These are phyloP conservation scores for Acyrthosiphon pisum DNA, from an alignment of 1,140 invertebrate genomes.

Conservation along the genomic window DNA sequence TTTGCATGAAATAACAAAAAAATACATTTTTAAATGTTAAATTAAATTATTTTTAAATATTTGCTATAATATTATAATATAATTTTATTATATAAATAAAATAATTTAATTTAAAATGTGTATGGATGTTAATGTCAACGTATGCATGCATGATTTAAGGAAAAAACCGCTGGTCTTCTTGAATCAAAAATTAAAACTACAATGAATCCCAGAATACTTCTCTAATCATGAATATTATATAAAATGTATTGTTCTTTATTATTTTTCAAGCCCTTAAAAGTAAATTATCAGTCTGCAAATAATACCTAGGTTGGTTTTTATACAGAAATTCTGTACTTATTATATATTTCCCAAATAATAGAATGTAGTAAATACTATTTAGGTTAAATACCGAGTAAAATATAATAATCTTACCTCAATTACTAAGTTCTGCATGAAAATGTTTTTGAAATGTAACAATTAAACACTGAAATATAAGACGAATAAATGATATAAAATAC, in stretches of 20 bases:
- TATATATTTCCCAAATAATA: neutral
- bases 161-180: neutral
- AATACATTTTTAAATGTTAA: no score
- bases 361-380: neutral
- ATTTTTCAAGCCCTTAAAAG: neutral
- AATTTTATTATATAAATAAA: neutral
- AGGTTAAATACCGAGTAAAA: neutral
- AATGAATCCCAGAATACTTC: neutral
- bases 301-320: neutral
- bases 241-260: neutral
- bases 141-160: neutral
- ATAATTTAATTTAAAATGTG: neutral
- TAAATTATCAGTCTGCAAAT: neutral
- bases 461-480: neutral
- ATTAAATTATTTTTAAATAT: no score
- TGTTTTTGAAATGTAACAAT: neutral
- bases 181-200: neutral
- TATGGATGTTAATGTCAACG: neutral
- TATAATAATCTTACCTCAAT: constrained; percentile 19
- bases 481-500: constrained; percentile 47
- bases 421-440: constrained; percentile 24
- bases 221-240: neutral
- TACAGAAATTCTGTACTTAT: neutral
- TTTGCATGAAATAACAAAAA: neutral
- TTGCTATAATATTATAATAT: no score